phyloP scores from a whole-genome alignment of 2,888 invertebrate species.

The Morpho deidamia region DNA sequence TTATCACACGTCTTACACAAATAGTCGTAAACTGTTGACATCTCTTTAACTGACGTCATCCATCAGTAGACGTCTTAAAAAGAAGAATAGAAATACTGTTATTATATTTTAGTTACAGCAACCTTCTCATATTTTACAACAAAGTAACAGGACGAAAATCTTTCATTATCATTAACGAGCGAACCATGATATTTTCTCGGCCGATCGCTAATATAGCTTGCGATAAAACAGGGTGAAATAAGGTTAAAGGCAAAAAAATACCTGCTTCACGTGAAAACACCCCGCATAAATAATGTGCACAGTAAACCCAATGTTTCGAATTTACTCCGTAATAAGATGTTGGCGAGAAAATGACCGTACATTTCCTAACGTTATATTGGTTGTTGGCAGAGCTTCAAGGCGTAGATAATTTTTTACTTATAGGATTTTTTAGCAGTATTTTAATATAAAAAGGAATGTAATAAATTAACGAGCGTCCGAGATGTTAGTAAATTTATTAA shows the following conservation, averaged over 20 bases:
- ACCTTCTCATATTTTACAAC: background rate
- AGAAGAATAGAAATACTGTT: too few species aligned
- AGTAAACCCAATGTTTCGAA: conserved; percentile 22
- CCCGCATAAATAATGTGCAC: conserved; percentile 18
- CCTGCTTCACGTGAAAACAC: conserved; percentile 8
- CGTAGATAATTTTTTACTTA: conserved; percentile 25
- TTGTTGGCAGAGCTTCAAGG: conserved; percentile 30
- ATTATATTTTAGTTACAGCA: too few species aligned
- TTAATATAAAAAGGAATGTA: conserved; percentile 8
- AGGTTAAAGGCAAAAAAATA: conserved; percentile 10
- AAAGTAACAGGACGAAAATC: background rate
- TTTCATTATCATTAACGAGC: too few species aligned
- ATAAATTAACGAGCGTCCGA: background rate
- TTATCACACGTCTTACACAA: too few species aligned
- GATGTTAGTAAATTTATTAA: background rate
- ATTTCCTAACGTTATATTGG: conserved; percentile 36
- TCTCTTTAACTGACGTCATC: too few species aligned
- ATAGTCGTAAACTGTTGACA: too few species aligned
- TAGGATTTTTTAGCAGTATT: conserved; percentile 14
- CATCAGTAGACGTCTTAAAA: too few species aligned
- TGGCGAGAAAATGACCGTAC: conserved; percentile 34
- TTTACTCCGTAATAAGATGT: conserved; percentile 38
- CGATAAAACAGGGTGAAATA: conserved; percentile 13
- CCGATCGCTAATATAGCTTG: conserved; percentile 7
- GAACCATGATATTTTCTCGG: too few species aligned